Conservation (phyloP, 2,113 vertebrate species). For the Vidua chalybeata region DNA sequence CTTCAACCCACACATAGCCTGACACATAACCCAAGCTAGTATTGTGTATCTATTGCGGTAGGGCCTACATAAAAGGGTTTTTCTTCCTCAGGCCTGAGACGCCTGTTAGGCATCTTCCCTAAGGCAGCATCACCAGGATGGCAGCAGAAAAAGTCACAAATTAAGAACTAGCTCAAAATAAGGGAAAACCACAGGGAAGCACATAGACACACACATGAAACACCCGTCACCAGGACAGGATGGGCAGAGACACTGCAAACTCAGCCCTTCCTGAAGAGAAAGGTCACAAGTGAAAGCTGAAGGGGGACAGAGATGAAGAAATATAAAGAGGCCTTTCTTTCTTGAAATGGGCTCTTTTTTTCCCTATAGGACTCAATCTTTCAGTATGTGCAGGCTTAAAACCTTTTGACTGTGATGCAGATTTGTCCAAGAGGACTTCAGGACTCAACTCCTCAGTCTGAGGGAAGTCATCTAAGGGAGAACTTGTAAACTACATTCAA, state of each 20-base stretch:
- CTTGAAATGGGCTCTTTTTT: neutral
- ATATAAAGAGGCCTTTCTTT: neutral
- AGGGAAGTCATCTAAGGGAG: neutral
- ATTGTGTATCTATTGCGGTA: neutral
- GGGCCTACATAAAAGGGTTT: neutral
- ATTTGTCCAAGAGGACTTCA: neutral
- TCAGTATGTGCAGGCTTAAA: neutral
- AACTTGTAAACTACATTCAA: neutral
- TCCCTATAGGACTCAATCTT: neutral
- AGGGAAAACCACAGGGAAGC: neutral
- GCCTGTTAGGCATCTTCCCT: neutral
- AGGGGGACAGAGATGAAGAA: neutral
- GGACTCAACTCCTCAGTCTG: neutral
- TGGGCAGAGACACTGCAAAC: neutral
- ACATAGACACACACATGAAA: neutral
- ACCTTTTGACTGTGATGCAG: neutral
- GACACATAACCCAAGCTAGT: neutral
- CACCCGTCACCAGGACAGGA: neutral
- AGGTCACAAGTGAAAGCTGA: neutral
- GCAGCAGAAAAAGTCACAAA: neutral
- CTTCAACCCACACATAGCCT: neutral
- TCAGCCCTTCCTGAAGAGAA: neutral
- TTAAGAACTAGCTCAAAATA: neutral
- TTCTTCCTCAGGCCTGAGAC: neutral
- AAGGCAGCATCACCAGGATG: neutral